These are phyloP conservation scores for Pseudoatta argentina DNA, from an alignment of 1,140 invertebrate genomes.

Conservation along the genomic window DNA sequence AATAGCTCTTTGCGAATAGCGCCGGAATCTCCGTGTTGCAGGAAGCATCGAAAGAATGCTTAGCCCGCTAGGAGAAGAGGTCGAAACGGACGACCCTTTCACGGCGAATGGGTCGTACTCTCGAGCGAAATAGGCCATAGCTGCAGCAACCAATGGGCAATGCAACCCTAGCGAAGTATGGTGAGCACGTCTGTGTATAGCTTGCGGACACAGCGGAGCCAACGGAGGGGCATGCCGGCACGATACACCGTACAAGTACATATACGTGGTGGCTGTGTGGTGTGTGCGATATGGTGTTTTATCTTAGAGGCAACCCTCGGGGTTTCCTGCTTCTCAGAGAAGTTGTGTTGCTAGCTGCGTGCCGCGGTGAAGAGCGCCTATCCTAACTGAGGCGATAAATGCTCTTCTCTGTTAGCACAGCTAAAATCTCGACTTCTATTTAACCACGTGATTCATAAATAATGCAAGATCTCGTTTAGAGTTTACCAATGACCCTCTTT, in stretches of 20 bases:
- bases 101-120: conserved; percentile 85
- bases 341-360: conserved; percentile 69
- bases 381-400: conserved; percentile 79
- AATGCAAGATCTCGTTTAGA: conserved; percentile 75
- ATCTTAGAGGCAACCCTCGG: conserved; percentile 70
- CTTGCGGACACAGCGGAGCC: conserved; percentile 41
- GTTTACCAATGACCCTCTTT: conserved; percentile 51
- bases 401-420: conserved; percentile 69
- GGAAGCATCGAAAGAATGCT: conserved; percentile 70
- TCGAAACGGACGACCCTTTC: conserved; percentile 83
- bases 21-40: conserved; percentile 64
- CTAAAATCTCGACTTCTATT: conserved; percentile 83
- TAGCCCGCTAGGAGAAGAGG: conserved; percentile 53
- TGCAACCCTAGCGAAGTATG: conserved; percentile 77
- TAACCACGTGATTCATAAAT: conserved; percentile 83
- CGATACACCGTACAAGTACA: conserved; percentile 24
- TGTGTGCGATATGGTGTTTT: conserved; percentile 79
- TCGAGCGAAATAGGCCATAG: conserved; percentile 86
- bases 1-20: conserved; percentile 51
- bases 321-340: conserved; percentile 71
- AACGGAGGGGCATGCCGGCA: conserved; percentile 24
- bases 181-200: conserved; percentile 53
- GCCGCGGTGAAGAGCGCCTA: conserved; percentile 74
- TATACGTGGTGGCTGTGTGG: conserved; percentile 66
- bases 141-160: conserved; percentile 85